Evolutionary conservation across 2,888 invertebrate species (phyloP).

Genomic region (Caenorhabditis sp.): DNA sequence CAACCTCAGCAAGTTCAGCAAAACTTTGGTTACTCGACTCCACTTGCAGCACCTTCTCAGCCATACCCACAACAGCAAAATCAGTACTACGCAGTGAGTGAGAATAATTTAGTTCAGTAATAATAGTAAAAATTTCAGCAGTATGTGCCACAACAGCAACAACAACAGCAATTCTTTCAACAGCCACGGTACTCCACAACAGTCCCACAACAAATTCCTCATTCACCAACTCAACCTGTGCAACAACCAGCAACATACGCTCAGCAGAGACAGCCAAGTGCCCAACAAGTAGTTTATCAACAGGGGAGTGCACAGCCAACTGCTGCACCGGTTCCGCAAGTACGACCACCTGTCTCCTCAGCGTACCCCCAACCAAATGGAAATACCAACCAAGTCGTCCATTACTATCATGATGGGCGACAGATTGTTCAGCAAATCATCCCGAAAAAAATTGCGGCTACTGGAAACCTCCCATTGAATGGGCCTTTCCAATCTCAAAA

Average conservation of each 20-base stretch:
- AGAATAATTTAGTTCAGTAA: no score
- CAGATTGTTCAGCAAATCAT: slow-evolving; percentile 49
- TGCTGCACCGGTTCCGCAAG: background rate
- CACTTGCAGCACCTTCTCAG: slow-evolving; percentile 1
- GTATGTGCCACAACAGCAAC: slow-evolving; percentile 3
- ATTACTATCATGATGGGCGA: slow-evolving; percentile 50
- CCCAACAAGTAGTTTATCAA: slow-evolving; percentile 8
- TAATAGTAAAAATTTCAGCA: slow-evolving; percentile 1
- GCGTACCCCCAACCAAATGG: background rate
- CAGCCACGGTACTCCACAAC: background rate
- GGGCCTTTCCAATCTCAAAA: slow-evolving; percentile 42
- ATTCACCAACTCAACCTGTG: background rate
- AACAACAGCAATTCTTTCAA: slow-evolving; percentile 1
- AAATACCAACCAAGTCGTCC: slow-evolving; percentile 45
- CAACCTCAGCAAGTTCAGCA: slow-evolving; percentile 1
- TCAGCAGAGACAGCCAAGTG: background rate
- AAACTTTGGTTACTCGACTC: background rate
- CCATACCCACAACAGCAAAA: slow-evolving; percentile 3
- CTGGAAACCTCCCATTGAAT: slow-evolving; percentile 33
- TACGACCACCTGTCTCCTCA: no score
- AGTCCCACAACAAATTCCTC: background rate
- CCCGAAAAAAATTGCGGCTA: slow-evolving; percentile 35
- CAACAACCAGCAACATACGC: background rate
- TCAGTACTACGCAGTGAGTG: background rate
- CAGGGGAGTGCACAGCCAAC: slow-evolving; percentile 32